These are phyloP conservation scores for Pseudomyrmex gracilis DNA, from an alignment of 1,140 invertebrate genomes.

Conservation along the genomic window DNA sequence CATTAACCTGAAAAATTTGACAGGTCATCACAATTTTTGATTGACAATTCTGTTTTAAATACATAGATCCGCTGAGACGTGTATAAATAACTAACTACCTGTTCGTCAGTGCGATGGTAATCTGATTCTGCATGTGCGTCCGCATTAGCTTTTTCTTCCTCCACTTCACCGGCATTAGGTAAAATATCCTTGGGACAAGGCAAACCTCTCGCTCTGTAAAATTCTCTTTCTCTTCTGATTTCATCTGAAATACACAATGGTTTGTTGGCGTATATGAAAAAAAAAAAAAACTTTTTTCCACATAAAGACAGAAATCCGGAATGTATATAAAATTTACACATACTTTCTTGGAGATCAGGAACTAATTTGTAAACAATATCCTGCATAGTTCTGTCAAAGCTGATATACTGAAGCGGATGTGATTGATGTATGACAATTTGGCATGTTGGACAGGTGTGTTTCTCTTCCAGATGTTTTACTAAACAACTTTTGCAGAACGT, in stretches of 20 bases:
- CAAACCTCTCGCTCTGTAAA: slow-evolving; percentile 93
- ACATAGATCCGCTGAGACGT: no score
- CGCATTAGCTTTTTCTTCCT: slow-evolving; percentile 88
- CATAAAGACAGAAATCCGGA: neutral
- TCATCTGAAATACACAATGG: slow-evolving; percentile 89
- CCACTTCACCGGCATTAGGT: slow-evolving; percentile 88
- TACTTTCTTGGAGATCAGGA: slow-evolving; percentile 95
- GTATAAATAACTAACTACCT: slow-evolving; percentile 86
- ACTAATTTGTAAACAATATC: slow-evolving; percentile 99
- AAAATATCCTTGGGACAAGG: slow-evolving; percentile 95
- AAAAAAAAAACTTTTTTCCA: neutral
- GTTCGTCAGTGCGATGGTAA: slow-evolving; percentile 97
- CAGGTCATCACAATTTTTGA: neutral
- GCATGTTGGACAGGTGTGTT: slow-evolving; percentile 98
- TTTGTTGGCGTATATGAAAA: neutral
- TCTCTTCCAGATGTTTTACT: slow-evolving; percentile 98
- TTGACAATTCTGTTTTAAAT: neutral
- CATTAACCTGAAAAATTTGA: slow-evolving; percentile 89
- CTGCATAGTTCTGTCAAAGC: slow-evolving; percentile 99
- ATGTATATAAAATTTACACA: slow-evolving; percentile 76
- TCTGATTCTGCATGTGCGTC: slow-evolving; percentile 94
- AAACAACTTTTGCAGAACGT: slow-evolving; percentile 99
- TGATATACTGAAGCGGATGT: slow-evolving; percentile 98
- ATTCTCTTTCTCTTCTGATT: slow-evolving; percentile 94
- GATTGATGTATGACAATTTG: slow-evolving; percentile 99